Conservation (phyloP, 2,797 vertebrate genomes). For the Tokudaia tokunoshimensis region DNA sequence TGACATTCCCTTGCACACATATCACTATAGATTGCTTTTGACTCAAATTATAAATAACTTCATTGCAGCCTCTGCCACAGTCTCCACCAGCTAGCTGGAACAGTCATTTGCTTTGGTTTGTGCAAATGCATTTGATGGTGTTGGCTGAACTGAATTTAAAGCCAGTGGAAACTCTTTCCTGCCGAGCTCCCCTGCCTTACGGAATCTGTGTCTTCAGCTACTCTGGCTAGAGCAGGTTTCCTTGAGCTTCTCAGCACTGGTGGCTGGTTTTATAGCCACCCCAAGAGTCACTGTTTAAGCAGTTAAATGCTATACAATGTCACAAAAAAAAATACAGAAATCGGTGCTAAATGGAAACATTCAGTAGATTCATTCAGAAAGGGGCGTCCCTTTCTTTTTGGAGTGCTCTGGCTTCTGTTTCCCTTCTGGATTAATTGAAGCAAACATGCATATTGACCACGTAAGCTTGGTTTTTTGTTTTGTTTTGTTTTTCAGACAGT, state of each 20-base stretch:
- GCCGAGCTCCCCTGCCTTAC: background rate
- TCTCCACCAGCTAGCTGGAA: background rate
- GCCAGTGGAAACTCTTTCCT: background rate
- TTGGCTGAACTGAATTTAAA: constrained; percentile 18
- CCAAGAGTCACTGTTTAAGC: background rate
- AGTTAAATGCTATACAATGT: background rate
- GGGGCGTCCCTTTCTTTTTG: background rate
- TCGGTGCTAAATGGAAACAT: background rate
- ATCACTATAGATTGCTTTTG: background rate
- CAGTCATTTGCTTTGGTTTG: background rate
- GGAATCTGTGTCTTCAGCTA: background rate
- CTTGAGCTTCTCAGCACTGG: background rate
- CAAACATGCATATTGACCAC: background rate
- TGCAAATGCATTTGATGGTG: background rate
- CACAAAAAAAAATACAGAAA: background rate
- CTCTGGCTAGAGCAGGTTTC: background rate
- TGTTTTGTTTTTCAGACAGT: background rate
- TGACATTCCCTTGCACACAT: background rate
- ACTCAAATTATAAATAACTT: background rate
- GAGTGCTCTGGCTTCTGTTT: constrained; percentile 30
- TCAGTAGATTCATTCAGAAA: constrained; percentile 23
- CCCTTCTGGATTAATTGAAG: background rate
- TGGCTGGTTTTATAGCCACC: constrained; percentile 1
- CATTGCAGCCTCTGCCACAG: background rate
- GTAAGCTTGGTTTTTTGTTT: background rate